Conservation (phyloP, 2,113 vertebrate genomes). For the Zosterops borbonicus region DNA sequence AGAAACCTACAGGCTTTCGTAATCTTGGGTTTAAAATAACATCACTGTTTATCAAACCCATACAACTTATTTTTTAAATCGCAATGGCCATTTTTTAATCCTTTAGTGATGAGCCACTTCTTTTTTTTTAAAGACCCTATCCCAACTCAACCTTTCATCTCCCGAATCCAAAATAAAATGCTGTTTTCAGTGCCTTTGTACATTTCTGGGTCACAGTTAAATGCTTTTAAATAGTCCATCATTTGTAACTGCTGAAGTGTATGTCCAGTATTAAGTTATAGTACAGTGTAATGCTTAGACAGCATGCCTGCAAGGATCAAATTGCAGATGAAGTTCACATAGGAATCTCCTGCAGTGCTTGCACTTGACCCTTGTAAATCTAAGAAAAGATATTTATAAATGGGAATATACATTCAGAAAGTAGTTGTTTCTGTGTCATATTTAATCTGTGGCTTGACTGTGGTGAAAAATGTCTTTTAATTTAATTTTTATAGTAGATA, state of each 20-base stretch:
- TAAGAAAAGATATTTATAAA: background rate
- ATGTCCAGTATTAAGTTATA: background rate
- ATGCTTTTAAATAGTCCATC: background rate
- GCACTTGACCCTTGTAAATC: background rate
- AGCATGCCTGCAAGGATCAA: background rate
- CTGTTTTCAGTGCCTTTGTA: background rate
- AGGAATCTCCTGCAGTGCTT: background rate
- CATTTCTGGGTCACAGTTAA: background rate
- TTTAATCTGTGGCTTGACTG: background rate
- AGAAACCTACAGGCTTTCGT: rapidly evolving
- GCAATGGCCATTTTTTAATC: background rate
- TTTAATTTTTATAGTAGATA: background rate
- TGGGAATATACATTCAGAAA: background rate
- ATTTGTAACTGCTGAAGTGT: background rate
- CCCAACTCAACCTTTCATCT: background rate
- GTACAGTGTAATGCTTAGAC: background rate
- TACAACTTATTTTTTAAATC: background rate
- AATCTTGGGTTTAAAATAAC: background rate
- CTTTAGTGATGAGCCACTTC: background rate
- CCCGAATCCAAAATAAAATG: background rate
- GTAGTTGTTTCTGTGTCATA: background rate
- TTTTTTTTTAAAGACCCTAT: background rate
- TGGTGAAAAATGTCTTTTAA: background rate
- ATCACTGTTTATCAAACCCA: background rate
- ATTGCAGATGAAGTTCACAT: background rate